Evolutionary conservation across 2,113 vertebrate genomes (phyloP).

Genomic region (Entelurus aequoreus): DNA sequence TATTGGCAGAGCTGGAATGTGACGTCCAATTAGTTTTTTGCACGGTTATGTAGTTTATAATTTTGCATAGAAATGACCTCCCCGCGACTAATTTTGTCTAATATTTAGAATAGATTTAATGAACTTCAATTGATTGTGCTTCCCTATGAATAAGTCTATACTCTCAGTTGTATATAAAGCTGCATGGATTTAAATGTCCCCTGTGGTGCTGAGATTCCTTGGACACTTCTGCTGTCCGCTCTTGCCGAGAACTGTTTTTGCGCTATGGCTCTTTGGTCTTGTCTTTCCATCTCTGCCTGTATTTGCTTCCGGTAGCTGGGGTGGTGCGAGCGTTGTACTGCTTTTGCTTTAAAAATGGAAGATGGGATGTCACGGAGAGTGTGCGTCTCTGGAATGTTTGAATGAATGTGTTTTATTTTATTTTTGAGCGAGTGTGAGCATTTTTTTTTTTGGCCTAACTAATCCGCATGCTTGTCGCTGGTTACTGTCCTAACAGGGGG

Average conservation of each 20-base stretch:
- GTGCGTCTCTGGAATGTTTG: background rate
- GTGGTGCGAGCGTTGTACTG: conserved; percentile 38
- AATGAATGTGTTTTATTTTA: conserved; percentile 19
- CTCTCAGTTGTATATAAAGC: conserved; percentile 3
- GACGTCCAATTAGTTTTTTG: conserved; percentile 6
- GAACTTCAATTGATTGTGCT: background rate
- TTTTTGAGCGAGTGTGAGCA: conserved; percentile 28
- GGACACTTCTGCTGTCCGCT: conserved; percentile 47
- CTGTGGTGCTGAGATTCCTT: conserved; percentile 29
- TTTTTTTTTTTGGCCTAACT: conserved; percentile 77
- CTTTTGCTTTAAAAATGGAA: conserved; percentile 22
- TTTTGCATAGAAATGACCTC: too few relatives aligned
- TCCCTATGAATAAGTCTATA: conserved; percentile 1
- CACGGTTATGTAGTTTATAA: background rate
- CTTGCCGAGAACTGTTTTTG: conserved; percentile 37
- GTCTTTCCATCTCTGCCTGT: conserved; percentile 66
- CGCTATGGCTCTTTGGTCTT: conserved; percentile 55
- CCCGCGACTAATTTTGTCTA: too few relatives aligned
- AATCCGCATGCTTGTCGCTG: conserved; percentile 96
- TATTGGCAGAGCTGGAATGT: conserved; percentile 64
- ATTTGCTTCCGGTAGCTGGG: conserved; percentile 67
- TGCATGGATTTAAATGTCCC: conserved; percentile 28
- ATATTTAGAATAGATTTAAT: too few relatives aligned
- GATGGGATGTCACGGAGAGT: background rate
- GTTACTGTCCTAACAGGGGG: conserved; percentile 99